These are phyloP conservation scores for Ormyrus labotus DNA, from an alignment of 2,888 invertebrate genomes.

Conservation along the genomic window DNA sequence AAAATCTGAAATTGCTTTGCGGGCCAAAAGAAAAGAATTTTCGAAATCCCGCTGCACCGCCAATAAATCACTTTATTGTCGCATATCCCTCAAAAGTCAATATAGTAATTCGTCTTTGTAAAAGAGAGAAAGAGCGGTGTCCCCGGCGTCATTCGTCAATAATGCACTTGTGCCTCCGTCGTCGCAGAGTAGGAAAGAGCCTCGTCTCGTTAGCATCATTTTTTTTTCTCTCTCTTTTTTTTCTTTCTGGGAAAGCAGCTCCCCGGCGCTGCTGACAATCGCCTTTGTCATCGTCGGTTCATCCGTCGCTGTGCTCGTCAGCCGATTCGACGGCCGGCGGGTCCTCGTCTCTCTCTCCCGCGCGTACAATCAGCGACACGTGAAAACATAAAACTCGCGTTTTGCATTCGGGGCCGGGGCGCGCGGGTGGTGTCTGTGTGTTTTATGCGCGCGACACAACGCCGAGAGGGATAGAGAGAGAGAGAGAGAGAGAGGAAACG, in stretches of 20 bases:
- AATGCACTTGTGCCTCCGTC: too few species aligned
- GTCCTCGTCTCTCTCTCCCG: not conserved
- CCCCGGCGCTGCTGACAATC: not conserved
- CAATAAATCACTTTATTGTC: too few species aligned
- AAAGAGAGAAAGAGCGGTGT: too few species aligned
- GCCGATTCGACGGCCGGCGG: not conserved
- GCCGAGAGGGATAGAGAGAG: not conserved
- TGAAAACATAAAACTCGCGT: constrained; percentile 41
- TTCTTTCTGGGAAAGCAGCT: constrained; percentile 8
- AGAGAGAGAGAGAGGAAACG: constrained; percentile 8
- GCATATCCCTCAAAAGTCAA: too few species aligned
- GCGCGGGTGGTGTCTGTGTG: not conserved
- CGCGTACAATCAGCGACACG: constrained; percentile 45
- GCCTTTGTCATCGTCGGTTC: constrained; percentile 15
- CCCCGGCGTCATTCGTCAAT: too few species aligned
- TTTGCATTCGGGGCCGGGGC: not conserved
- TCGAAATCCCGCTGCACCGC: too few species aligned
- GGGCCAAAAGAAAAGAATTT: too few species aligned
- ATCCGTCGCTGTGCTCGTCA: too few species aligned
- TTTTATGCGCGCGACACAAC: constrained; percentile 23
- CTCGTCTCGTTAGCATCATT: constrained; percentile 25
- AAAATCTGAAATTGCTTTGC: too few species aligned
- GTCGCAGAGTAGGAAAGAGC: too few species aligned
- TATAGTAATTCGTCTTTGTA: too few species aligned
- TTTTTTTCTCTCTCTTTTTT: too few species aligned